phyloP scores from a whole-genome alignment of 1,140 invertebrate species.

The Drosophila erecta region DNA sequence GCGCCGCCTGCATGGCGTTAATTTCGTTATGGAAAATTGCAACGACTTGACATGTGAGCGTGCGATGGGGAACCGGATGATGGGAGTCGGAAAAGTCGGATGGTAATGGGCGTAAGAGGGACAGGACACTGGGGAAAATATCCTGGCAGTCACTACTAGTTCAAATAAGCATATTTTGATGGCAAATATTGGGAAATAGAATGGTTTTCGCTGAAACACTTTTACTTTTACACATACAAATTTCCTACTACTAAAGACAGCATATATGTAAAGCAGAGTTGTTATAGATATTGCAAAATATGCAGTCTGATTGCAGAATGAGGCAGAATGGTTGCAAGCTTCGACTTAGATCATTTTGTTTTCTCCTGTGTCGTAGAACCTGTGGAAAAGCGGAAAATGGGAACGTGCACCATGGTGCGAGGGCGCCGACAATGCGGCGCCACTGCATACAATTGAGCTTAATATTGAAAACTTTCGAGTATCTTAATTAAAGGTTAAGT shows the following conservation, averaged over 20 bases:
- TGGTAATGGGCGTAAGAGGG: background rate
- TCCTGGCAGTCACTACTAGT: background rate
- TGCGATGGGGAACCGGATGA: slow-evolving; percentile 13
- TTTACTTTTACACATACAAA: background rate
- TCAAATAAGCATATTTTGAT: background rate
- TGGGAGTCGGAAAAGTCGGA: slow-evolving; percentile 1
- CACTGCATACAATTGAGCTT: slow-evolving; percentile 64
- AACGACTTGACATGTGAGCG: slow-evolving; percentile 62
- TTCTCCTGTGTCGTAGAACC: slow-evolving; percentile 2
- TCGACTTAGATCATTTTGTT: background rate
- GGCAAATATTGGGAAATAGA: too few species aligned
- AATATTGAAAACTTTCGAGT: slow-evolving; percentile 81
- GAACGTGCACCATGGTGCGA: slow-evolving; percentile 27
- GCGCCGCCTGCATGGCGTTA: slow-evolving; percentile 66
- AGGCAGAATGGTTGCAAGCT: too few species aligned
- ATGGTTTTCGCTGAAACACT: background rate
- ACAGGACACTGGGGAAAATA: slow-evolving; percentile 1
- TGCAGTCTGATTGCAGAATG: too few species aligned
- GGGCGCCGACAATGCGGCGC: slow-evolving; percentile 61
- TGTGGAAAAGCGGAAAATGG: slow-evolving; percentile 31
- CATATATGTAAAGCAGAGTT: too few species aligned
- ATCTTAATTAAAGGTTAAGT: slow-evolving; percentile 82
- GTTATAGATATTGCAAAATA: too few species aligned
- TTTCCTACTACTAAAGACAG: too few species aligned
- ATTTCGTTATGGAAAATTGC: slow-evolving; percentile 80